phyloP scores from a whole-genome alignment of 2,888 invertebrate species.

The Chouioia cunea region DNA sequence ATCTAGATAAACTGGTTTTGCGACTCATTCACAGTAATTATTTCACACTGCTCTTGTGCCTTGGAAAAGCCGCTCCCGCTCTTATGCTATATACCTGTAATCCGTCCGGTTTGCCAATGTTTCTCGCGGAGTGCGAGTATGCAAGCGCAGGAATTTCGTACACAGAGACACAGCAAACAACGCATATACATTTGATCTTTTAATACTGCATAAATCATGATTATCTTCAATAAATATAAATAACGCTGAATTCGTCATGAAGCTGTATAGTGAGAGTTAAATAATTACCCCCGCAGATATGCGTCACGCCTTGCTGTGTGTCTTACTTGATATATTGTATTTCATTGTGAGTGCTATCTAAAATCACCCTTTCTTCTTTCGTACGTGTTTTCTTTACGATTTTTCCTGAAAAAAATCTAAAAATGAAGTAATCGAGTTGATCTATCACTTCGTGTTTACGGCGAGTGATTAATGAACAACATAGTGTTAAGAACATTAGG shows the following conservation, averaged over 20 bases:
- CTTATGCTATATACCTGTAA: constrained; percentile 26
- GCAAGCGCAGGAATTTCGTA: constrained; percentile 25
- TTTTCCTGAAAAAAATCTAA: too few relatives aligned
- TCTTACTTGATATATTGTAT: constrained; percentile 8
- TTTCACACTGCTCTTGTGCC: constrained; percentile 63
- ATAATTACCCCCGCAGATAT: constrained; percentile 32
- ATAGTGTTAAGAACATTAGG: too few relatives aligned
- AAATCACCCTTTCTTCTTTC: too few relatives aligned
- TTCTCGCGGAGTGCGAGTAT: constrained; percentile 15
- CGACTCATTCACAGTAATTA: constrained; percentile 63
- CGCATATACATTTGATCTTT: constrained; percentile 34
- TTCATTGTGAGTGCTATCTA: too few relatives aligned
- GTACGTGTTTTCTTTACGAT: too few relatives aligned
- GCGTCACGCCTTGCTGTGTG: constrained; percentile 9
- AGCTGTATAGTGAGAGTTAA: constrained; percentile 27
- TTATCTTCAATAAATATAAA: constrained; percentile 47
- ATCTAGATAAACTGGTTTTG: constrained; percentile 65
- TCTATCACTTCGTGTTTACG: too few relatives aligned
- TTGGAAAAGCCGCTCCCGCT: constrained; percentile 18
- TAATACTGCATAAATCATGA: constrained; percentile 45
- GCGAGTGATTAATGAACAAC: constrained; percentile 9
- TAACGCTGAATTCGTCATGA: constrained; percentile 37
- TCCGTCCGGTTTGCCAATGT: constrained; percentile 42
- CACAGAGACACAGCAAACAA: constrained; percentile 5
- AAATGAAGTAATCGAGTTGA: too few relatives aligned